These are phyloP conservation scores for Porites lobata DNA, from an alignment of 92 coral and sea anemone genomes.

Conservation along the genomic window DNA sequence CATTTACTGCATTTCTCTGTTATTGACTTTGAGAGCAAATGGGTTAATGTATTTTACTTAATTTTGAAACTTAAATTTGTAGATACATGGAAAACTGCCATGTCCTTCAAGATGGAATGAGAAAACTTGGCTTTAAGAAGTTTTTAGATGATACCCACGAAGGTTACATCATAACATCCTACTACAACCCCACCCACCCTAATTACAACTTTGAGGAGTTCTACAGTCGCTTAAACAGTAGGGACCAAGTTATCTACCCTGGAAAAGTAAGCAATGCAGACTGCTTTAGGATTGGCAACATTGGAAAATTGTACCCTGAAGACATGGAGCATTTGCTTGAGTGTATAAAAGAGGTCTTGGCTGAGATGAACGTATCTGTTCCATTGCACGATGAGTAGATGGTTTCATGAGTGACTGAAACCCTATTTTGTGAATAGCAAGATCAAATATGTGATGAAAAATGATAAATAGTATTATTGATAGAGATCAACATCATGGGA, in stretches of 20 bases:
- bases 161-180: constrained; percentile 97
- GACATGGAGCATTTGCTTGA: constrained; percentile 89
- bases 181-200: constrained; percentile 89
- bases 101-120: constrained; percentile 92
- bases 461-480: too few relatives aligned
- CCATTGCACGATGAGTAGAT: constrained; percentile 57
- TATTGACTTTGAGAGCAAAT: too few relatives aligned
- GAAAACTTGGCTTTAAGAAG: constrained; percentile 91
- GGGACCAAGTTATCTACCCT: constrained; percentile 94
- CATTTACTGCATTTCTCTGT: too few relatives aligned
- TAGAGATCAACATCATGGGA: too few relatives aligned
- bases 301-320: constrained; percentile 91
- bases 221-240: constrained; percentile 87
- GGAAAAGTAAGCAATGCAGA: constrained; percentile 95
- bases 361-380: constrained; percentile 82
- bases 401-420: too few relatives aligned
- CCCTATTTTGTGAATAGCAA: too few relatives aligned
- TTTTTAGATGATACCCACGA: constrained; percentile 93
- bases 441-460: too few relatives aligned
- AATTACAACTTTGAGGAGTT: constrained; percentile 90
- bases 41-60: background rate
- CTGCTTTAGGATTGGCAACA: constrained; percentile 96
- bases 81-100: constrained; percentile 96
- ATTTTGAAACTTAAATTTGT: background rate
- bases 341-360: constrained; percentile 85